phyloP scores from a whole-genome alignment of 1,140 invertebrate genomes.

The Neodiprion pinetum region DNA sequence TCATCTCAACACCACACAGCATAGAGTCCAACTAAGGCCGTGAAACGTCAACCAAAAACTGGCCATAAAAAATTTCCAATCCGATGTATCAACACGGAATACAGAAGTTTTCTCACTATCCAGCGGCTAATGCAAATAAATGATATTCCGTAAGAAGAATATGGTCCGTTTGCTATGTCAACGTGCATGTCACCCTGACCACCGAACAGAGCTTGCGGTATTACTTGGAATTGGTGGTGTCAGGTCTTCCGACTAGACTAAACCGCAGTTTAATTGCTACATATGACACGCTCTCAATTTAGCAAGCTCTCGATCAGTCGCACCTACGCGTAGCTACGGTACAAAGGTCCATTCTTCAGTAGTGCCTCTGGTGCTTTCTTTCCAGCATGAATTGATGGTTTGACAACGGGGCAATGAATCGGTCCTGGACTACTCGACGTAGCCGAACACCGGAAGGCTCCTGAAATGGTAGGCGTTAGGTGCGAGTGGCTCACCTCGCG shows the following conservation, averaged over 20 bases:
- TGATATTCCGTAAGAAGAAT: slow-evolving; percentile 16
- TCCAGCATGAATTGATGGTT: no score
- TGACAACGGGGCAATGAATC: no score
- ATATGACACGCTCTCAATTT: slow-evolving; percentile 2
- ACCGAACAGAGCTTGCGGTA: slow-evolving; percentile 50
- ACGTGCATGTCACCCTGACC: slow-evolving; percentile 31
- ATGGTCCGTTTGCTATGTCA: slow-evolving; percentile 11
- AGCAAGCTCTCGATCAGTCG: background rate
- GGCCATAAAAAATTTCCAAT: background rate
- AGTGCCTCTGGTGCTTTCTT: no score
- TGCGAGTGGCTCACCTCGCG: slow-evolving; percentile 46
- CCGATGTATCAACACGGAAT: background rate
- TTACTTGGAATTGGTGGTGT: slow-evolving; percentile 56
- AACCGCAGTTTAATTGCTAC: slow-evolving; percentile 62
- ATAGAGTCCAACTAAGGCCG: no score
- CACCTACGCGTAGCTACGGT: no score
- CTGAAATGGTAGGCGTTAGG: slow-evolving; percentile 38
- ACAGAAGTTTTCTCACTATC: no score
- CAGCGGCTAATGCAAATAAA: no score
- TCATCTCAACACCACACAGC: no score
- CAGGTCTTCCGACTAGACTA: slow-evolving; percentile 54
- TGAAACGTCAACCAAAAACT: no score
- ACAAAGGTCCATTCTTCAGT: no score
- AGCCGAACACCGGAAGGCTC: no score
- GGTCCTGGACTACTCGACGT: no score